Percentiles rank a stretch among this genome's conserved stretches.
Evolutionary conservation across 2,113 vertebrate species (phyloP).

Genomic region (Cygnus atratus): DNA sequence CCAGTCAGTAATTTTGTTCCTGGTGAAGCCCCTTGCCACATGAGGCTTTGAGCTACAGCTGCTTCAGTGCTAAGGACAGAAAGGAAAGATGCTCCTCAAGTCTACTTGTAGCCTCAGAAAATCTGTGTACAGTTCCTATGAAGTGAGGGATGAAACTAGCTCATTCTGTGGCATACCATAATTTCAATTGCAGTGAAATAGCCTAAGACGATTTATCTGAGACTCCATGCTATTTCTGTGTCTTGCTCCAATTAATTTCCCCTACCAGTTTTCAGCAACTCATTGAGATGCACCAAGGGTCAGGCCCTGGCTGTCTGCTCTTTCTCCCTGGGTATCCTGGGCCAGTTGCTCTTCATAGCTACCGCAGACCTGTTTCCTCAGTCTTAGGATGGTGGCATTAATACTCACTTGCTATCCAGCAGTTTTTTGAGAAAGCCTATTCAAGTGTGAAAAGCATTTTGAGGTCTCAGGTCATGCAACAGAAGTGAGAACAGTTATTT

Average conservation of each 20-base stretch:
- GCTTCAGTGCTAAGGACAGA: neutral
- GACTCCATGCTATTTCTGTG: neutral
- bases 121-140: neutral
- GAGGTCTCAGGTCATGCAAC: constrained; percentile 11
- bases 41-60: constrained; percentile 9
- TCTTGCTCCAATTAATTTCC: constrained; percentile 11
- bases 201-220: neutral
- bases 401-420: neutral
- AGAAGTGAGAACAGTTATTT: constrained; percentile 36
- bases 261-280: neutral
- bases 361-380: neutral
- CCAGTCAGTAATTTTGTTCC: neutral
- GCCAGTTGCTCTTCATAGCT: neutral
- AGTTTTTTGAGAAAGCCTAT: constrained; percentile 6
- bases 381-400: neutral
- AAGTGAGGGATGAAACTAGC: constrained; percentile 2
- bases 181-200: constrained; percentile 16
- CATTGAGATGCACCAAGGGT: neutral
- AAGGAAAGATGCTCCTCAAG: neutral
- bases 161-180: neutral
- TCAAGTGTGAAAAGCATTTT: constrained; percentile 19
- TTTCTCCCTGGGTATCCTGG: neutral
- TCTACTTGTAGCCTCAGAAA: constrained; percentile 30
- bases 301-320: neutral
- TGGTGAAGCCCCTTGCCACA: neutral